These are phyloP conservation scores for Athene noctua DNA, from an alignment of 2,113 vertebrate species.

Conservation along the genomic window DNA sequence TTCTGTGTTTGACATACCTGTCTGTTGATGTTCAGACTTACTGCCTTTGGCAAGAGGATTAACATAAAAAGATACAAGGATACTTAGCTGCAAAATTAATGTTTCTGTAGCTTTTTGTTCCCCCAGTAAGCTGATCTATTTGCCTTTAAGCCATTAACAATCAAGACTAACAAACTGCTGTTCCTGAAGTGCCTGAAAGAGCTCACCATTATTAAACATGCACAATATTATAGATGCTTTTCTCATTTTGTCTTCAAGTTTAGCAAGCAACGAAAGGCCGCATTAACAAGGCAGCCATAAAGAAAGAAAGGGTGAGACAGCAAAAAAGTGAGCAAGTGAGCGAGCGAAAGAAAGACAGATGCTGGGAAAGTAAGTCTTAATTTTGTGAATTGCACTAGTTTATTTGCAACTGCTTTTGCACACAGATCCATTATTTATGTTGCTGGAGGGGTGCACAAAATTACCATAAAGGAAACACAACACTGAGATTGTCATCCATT, in stretches of 20 bases:
- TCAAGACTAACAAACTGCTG: slow-evolving; percentile 6
- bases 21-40: slow-evolving; percentile 6
- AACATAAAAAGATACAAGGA: neutral
- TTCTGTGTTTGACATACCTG: neutral
- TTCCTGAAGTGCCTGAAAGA: slow-evolving; percentile 31
- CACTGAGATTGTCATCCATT: neutral
- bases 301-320: neutral
- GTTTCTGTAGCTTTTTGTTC: neutral
- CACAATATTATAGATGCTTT: neutral
- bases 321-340: neutral
- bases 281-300: slow-evolving; percentile 6
- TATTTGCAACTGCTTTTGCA: neutral
- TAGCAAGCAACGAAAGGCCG: neutral
- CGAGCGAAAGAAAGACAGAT: neutral
- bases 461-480: neutral
- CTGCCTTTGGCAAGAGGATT: neutral
- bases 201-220: slow-evolving; percentile 14
- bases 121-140: neutral
- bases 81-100: slow-evolving; percentile 17
- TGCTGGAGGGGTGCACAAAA: neutral
- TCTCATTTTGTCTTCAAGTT: slow-evolving; percentile 20
- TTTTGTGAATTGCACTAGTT: neutral
- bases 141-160: slow-evolving; percentile 44
- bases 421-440: neutral
- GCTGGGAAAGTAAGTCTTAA: neutral